Base-by-base conservation (phyloP, 2,888 invertebrate species). In the Sminthurinus aureus region DNA sequence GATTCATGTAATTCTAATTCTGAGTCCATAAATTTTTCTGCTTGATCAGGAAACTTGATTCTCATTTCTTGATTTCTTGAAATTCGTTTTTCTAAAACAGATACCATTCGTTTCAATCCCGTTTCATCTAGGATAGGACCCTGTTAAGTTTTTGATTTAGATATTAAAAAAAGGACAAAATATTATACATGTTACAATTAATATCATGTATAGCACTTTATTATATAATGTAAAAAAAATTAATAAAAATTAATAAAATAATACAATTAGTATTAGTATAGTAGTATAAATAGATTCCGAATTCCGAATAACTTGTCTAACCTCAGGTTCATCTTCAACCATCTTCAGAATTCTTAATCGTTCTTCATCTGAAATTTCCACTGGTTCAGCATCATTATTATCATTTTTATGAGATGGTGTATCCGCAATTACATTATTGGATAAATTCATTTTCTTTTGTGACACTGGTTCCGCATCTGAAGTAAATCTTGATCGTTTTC, bases 11-110 rank as follows among this genome's bases (percentile, higher is more conserved):
- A 91, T 90, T 98, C 98, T 67, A 99, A 92, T 91, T 99, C 99
- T 84, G 98, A 98, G 89, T 99, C 93, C 93, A 99, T 98, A 90
- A 99, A 99, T 92, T 98, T 98, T 90, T 98, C 97, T 11, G 98
- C 97, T 89, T 95, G 94, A 90, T 98, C 99, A 0, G 98, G 96
- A 91, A 97, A 99, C 91, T 99, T 99, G 18, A 99, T 98, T 86
- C 99, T 93, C 95, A 98, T 96, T 91, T 99, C 99, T 90, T 98
- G 95, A 90, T 99, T 99, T 90, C 94, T 96, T 12, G 98, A 92
- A 78, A 96, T 95, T 89, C 96, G 93, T 90, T 99, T 99, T 90
- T 99, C 99, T 92, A 99, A 98, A 85, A 96, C 93, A 18, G 98
- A 92, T 26, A 98, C 94, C 90, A 98, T 93, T 90, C 95, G 94